Conservation (phyloP, 2,113 vertebrate species). For the Spheniscus mendiculus region DNA sequence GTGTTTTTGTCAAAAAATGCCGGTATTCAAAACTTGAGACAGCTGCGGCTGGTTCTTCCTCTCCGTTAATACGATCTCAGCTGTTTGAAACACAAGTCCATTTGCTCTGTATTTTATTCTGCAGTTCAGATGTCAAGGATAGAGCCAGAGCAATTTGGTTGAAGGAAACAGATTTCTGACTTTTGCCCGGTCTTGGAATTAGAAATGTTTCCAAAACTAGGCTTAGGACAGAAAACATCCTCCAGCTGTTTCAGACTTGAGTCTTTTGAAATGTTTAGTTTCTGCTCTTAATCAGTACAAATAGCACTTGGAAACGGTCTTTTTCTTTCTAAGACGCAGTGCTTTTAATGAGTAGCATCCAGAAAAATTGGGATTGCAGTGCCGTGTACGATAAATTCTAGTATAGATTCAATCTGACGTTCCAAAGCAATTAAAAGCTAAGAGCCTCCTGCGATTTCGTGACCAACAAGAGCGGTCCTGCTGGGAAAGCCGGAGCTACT, state of each 20-base stretch:
- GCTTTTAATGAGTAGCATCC: not conserved
- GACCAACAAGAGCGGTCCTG: not conserved
- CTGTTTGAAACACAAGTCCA: not conserved
- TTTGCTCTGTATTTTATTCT: not conserved
- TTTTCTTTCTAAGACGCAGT: not conserved
- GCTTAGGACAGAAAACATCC: not conserved
- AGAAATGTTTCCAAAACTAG: not conserved
- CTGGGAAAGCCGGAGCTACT: not conserved
- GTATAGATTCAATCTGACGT: not conserved
- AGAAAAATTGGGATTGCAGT: not conserved
- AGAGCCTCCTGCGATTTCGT: not conserved
- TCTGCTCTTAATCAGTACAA: not conserved
- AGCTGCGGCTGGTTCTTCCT: not conserved
- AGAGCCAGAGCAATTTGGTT: not conserved
- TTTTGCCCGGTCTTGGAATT: not conserved
- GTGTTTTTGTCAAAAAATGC: not conserved
- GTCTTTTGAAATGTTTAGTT: not conserved
- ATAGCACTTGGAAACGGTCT: not conserved
- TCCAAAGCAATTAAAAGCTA: not conserved
- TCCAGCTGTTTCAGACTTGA: not conserved
- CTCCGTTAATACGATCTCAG: not conserved
- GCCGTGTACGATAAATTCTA: not conserved
- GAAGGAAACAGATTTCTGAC: not conserved
- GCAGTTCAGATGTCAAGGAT: not conserved
- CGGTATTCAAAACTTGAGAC: not conserved